Conservation (phyloP, 1,140 invertebrate genomes). For the Camponotus pennsylvanicus region DNA sequence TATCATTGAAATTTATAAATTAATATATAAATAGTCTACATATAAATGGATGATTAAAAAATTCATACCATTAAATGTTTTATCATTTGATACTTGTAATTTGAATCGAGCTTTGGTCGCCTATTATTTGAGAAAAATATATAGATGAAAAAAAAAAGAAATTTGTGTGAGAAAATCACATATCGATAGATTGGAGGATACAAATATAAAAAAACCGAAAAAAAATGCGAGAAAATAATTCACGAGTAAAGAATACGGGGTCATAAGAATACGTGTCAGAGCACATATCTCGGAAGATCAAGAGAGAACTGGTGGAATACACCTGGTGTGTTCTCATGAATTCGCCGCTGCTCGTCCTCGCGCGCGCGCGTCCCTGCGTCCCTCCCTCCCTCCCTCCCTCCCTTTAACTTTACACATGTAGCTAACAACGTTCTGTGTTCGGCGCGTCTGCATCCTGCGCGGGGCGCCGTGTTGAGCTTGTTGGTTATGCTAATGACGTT, state of each 20-base stretch:
- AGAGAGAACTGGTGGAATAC: slow-evolving; percentile 60
- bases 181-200: slow-evolving; percentile 26
- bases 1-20: neutral
- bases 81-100: neutral
- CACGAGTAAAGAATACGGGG: slow-evolving; percentile 46
- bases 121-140: neutral
- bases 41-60: neutral
- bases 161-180: neutral
- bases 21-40: neutral
- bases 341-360: slow-evolving; percentile 63
- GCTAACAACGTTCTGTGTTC: slow-evolving; percentile 69
- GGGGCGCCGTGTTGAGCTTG: slow-evolving; percentile 67
- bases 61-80: neutral
- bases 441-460: slow-evolving; percentile 62
- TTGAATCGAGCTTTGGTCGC: neutral
- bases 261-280: slow-evolving; percentile 16
- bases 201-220: neutral
- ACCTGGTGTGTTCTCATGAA: slow-evolving; percentile 75
- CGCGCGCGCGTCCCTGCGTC: slow-evolving; percentile 17
- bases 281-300: slow-evolving; percentile 57
- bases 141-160: neutral
- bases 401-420: slow-evolving; percentile 69
- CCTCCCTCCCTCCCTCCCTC: slow-evolving; percentile 25
- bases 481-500: slow-evolving; percentile 81
- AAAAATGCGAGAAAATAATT: slow-evolving; percentile 14